Evolutionary conservation across 1,140 invertebrate species (phyloP), one percentile per base, ranked within the genome.

Genomic region (Triops cancriformis): DNA sequence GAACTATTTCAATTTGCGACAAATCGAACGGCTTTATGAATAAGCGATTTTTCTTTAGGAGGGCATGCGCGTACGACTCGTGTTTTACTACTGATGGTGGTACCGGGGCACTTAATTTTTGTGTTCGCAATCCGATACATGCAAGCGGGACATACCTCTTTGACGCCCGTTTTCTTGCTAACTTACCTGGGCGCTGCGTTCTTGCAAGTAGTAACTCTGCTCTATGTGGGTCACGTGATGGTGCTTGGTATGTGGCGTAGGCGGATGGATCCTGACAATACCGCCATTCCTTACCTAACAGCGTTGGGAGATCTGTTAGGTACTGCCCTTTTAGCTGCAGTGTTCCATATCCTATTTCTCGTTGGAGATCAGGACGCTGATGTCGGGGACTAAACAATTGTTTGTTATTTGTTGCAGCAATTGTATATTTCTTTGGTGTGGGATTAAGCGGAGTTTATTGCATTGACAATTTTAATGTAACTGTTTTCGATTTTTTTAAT

Each of bases 91-190:
- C 85, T 97, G 80, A 83, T 91, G 89, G 94, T 97, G 0, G 89
- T 98, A 77, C 96, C 97, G 14, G 95, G 95, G 0, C 97, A 98
- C 83, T 85, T 98, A 72, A 91, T 96, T 80, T 98, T 98, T 85
- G 90, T 92, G 80, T 95, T 94, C 82, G 90, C 92, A 1, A 97
- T 98, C 81, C 91, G 90, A 81, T 94, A 91, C 82, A 86, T 97
- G 73, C 89, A 93, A 85, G 91, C 91, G 75, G 93, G 93, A 0
- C 90, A 96, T 82, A 92, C 92, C n/a, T 92, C 91, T 26, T 86
- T 94, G 72, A 94, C 92, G 23, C 87, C 89, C 23, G 88, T 90
- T 79, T 98, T 98, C 85, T 89, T 95, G 77, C 81, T 89, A 12
- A 87, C 93, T 79, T 98, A 98, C 84, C 88, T 97, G 81, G 84